Conservation (phyloP, 1,140 invertebrate species). For the Drosophila nannoptera region DNA sequence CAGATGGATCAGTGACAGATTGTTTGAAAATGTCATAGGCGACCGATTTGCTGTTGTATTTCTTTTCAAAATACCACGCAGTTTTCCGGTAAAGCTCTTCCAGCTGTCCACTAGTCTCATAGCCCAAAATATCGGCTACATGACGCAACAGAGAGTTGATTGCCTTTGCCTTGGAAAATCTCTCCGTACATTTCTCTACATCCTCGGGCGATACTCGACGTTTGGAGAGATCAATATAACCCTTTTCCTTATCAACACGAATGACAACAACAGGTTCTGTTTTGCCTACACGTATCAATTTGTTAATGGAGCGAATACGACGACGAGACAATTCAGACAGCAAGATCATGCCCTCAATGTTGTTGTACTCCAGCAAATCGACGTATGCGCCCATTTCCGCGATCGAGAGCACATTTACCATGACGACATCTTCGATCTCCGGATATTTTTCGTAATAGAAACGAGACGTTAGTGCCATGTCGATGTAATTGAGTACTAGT, state of each 20-base stretch:
- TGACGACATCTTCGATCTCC: conserved; percentile 99
- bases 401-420: conserved; percentile 99
- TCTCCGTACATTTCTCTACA: conserved; percentile 98
- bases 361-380: conserved; percentile 98
- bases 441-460: conserved; percentile 99
- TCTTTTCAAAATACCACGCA: conserved; percentile 99
- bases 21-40: conserved; percentile 99
- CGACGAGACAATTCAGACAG: conserved; percentile 97
- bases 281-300: conserved; percentile 98
- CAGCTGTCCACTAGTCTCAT: conserved; percentile 93
- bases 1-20: conserved; percentile 94
- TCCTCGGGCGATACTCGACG: conserved; percentile 98
- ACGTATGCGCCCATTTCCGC: conserved; percentile 99
- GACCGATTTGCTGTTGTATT: conserved; percentile 95
- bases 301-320: conserved; percentile 99
- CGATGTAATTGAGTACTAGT: conserved; percentile 23
- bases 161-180: conserved; percentile 99
- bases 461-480: conserved; percentile 96
- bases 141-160: conserved; percentile 98
- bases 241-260: conserved; percentile 99
- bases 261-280: conserved; percentile 99
- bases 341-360: conserved; percentile 98
- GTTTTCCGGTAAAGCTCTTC: conserved; percentile 98
- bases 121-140: conserved; percentile 96
- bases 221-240: conserved; percentile 99